These are phyloP conservation scores for Aphidius ervi DNA, from an alignment of 1,140 invertebrate genomes.

Conservation along the genomic window DNA sequence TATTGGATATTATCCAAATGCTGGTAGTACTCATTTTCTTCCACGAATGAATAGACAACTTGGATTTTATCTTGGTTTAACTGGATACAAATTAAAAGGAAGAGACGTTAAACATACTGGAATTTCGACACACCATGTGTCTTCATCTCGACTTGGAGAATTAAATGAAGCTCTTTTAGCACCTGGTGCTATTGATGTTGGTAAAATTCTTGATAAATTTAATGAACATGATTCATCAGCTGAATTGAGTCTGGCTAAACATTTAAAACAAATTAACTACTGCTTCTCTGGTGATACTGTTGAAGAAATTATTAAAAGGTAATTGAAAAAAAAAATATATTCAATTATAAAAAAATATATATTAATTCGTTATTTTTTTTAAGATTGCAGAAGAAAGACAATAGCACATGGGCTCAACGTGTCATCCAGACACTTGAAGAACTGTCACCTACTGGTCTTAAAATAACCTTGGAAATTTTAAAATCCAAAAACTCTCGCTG, in stretches of 20 bases:
- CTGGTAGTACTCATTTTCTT: slow-evolving; percentile 89
- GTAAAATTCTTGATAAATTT: slow-evolving; percentile 60
- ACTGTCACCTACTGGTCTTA: slow-evolving; percentile 92
- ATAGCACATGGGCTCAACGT: slow-evolving; percentile 60
- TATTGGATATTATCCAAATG: slow-evolving; percentile 96
- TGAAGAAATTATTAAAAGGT: slow-evolving; percentile 71
- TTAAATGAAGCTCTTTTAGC: slow-evolving; percentile 67
- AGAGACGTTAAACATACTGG: slow-evolving; percentile 84
- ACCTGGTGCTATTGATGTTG: slow-evolving; percentile 58
- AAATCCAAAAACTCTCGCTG: no score
- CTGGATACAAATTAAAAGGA: slow-evolving; percentile 70
- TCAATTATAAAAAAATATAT: neutral
- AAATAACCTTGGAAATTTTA: slow-evolving; percentile 68
- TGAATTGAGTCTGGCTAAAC: slow-evolving; percentile 69
- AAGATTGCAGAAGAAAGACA: slow-evolving; percentile 39
- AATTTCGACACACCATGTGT: slow-evolving; percentile 89
- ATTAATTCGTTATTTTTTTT: neutral
- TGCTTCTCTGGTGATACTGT: slow-evolving; percentile 72
- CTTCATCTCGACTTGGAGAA: slow-evolving; percentile 63
- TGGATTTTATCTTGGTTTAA: slow-evolving; percentile 92
- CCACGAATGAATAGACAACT: slow-evolving; percentile 80
- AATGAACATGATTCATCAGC: slow-evolving; percentile 49
- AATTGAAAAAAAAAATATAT: slow-evolving; percentile 51
- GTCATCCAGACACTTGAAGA: slow-evolving; percentile 65
- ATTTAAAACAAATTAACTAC: slow-evolving; percentile 73